Base-by-base conservation (phyloP, 2,797 vertebrate species). In the Cyprinodon diabolis region DNA sequence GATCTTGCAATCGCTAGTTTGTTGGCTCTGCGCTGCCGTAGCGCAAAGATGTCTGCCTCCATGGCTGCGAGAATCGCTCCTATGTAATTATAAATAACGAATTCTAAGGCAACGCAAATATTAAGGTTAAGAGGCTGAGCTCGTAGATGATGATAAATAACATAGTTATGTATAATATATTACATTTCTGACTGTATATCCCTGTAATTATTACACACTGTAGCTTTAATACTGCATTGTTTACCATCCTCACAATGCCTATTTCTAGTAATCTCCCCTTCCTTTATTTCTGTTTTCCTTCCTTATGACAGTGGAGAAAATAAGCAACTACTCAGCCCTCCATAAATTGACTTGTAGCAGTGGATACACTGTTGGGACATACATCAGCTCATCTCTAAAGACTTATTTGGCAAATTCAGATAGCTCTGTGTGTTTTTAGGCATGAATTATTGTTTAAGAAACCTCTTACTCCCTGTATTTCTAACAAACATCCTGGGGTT, bases 361-460 rank as follows among this genome's bases (percentile, higher is more conserved):
- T 85, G 40, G 87, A 92, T 77, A 80, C 86, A 49, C 90, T 86
- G 63, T 79, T 86, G 45, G 74, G 85, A 47, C 87, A 91, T 14
- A 13, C 35, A 57, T 25, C 68, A 70, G 79, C 25, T 81, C 70
- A 37, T 84, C 88, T 12, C 73, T 91, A 58, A 82, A 86, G 71
- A 72, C 84, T 54, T 17, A 56, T 23, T 81, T 82, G 30, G 77
- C 67, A 51, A 80, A 80, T 6, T 69, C 69, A 30, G 40, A 78
- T 45, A 89, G 87, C 17, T 67, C 6, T 10, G 14, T 9, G 17
- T 67, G 66, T 12, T 5, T 76, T 74, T 55, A 56, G 37, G n/a
- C 88, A 12, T 84, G 85, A 40, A 77, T 90, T 67, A 89, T 89
- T 71, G 83, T 90, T 35, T 87, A 84, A n/a, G 89, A 92, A 66